Evolutionary conservation across 2,797 vertebrate genomes (phyloP).

Genomic region (Danionella dracula): DNA sequence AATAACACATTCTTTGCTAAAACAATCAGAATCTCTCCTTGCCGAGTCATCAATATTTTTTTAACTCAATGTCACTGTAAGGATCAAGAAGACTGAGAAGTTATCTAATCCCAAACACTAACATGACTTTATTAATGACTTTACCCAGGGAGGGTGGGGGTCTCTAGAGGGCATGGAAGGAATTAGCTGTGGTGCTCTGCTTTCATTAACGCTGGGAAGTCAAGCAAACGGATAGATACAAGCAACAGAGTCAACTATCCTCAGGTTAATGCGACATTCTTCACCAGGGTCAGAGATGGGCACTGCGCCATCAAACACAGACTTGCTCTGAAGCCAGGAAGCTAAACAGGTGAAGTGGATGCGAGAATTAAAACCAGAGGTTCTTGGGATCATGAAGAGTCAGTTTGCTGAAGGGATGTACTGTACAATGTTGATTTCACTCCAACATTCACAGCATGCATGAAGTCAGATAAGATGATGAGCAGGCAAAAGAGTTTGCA

Average conservation of each 20-base stretch:
- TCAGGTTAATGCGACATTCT: constrained; percentile 25
- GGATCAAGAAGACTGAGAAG: constrained; percentile 23
- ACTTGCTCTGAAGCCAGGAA: not conserved
- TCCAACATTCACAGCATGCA: not conserved
- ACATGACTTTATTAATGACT: constrained; percentile 40
- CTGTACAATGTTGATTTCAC: not conserved
- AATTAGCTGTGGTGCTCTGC: constrained; percentile 28
- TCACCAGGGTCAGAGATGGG: constrained; percentile 12
- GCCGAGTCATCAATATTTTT: not conserved
- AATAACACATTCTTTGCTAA: too few relatives aligned
- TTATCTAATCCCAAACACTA: constrained; percentile 43
- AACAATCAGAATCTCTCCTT: too few relatives aligned
- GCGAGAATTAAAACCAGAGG: not conserved
- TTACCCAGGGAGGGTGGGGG: not conserved
- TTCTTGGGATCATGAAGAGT: not conserved
- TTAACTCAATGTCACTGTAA: not conserved
- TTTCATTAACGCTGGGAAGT: constrained; percentile 48
- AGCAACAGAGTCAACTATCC: constrained; percentile 10
- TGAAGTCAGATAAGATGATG: too few relatives aligned
- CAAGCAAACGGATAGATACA: constrained; percentile 23
- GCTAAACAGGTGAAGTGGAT: constrained; percentile 4
- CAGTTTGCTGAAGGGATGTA: not conserved
- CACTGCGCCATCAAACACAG: not conserved
- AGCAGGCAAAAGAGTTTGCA: too few relatives aligned
- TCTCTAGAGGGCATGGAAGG: not conserved